Percentiles rank a stretch among this genome's conserved stretches.
Evolutionary conservation across 2,888 invertebrate genomes (phyloP).

Genomic region (Trachelus tabidus): DNA sequence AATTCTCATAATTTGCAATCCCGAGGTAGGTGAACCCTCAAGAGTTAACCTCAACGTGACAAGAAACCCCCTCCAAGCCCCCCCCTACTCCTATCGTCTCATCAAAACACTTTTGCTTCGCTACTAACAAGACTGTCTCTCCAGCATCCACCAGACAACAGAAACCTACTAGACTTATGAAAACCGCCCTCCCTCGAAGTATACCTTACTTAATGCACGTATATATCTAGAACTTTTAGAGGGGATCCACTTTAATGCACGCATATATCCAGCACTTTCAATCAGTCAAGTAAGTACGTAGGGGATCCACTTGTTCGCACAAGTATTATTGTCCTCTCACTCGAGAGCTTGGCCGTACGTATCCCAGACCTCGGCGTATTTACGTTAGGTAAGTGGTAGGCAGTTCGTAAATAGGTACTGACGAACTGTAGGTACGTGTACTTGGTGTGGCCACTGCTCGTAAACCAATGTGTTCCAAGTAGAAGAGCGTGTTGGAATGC

Average conservation of each 20-base stretch:
- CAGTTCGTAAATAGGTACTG: background rate
- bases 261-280: no score
- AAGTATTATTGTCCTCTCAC: background rate
- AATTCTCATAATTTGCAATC: background rate
- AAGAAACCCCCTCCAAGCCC: background rate
- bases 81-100: background rate
- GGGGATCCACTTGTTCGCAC: background rate
- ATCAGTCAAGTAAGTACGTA: no score
- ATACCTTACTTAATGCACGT: background rate
- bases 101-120: background rate
- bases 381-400: background rate
- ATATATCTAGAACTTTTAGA: background rate
- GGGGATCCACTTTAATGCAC: background rate
- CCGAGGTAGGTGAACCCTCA: background rate
- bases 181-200: background rate
- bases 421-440: background rate
- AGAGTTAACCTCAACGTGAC: background rate
- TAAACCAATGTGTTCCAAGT: background rate
- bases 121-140: background rate
- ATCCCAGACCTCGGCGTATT: background rate
- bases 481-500: constrained; percentile 4
- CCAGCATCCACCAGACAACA: background rate
- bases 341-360: background rate
- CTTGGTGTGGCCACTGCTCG: background rate
- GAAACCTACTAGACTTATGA: background rate